Percentiles rank a stretch among this genome's conserved stretches.
phyloP scores from a whole-genome alignment of 1,140 invertebrate species.

The Scaptomyza montana region DNA sequence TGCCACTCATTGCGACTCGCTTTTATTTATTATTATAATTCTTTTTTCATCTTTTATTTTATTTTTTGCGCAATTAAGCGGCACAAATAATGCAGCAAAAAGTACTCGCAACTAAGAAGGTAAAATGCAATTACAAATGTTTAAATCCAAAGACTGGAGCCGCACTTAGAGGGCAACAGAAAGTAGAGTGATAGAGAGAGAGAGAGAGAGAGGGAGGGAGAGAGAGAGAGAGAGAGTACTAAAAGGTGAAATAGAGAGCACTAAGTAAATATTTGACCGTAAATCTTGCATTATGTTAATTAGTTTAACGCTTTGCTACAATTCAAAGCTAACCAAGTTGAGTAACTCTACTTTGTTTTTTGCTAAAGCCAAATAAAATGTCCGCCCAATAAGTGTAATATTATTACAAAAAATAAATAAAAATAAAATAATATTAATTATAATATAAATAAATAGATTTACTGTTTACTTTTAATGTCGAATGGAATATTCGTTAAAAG shows the following conservation, averaged over 20 bases:
- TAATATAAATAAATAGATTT: no score
- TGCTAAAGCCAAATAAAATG: no score
- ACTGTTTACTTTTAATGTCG: no score
- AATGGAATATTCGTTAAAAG: no score
- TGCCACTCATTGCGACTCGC: slow-evolving; percentile 33
- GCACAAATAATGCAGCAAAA: slow-evolving; percentile 37
- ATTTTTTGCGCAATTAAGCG: slow-evolving; percentile 25
- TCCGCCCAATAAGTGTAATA: no score
- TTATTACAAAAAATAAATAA: not conserved
- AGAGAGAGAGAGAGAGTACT: not conserved
- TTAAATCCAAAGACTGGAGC: no score
- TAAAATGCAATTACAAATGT: not conserved
- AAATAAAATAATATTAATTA: no score
- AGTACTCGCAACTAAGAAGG: slow-evolving; percentile 12
- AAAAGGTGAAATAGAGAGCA: not conserved
- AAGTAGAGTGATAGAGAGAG: no score
- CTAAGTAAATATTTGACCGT: not conserved
- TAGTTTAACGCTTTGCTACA: slow-evolving; percentile 27
- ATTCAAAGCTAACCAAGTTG: not conserved
- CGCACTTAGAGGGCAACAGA: not conserved
- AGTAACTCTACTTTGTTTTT: not conserved
- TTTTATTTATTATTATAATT: slow-evolving; percentile 78
- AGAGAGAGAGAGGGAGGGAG: not conserved
- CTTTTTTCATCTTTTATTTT: slow-evolving; percentile 26
- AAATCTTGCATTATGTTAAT: slow-evolving; percentile 43